These are phyloP conservation scores for Spinus pinus DNA, from an alignment of 2,797 vertebrate genomes.

Conservation along the genomic window DNA sequence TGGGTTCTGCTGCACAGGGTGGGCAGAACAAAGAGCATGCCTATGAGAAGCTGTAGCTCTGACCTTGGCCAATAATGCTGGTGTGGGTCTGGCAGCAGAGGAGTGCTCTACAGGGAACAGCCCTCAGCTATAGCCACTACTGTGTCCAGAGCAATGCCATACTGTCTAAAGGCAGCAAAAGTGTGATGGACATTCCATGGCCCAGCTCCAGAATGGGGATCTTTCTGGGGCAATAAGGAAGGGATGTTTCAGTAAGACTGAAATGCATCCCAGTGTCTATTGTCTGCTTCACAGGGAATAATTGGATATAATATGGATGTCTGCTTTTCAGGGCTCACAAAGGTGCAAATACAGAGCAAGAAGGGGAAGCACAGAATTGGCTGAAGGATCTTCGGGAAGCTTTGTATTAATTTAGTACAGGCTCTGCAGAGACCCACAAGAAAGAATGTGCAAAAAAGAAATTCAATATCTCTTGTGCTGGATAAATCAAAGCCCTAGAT, in stretches of 20 bases:
- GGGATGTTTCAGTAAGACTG: not conserved
- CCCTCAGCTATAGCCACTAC: fast-evolving
- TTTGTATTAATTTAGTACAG: not conserved
- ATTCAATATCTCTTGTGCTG: not conserved
- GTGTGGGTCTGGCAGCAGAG: not conserved
- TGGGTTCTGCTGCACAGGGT: not conserved
- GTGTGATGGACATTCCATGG: fast-evolving
- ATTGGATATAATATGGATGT: not conserved
- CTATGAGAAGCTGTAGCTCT: not conserved
- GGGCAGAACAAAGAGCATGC: fast-evolving
- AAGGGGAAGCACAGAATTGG: not conserved
- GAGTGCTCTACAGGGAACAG: not conserved
- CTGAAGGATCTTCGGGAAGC: not conserved
- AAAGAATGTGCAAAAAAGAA: not conserved
- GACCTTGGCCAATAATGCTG: not conserved
- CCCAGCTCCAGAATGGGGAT: not conserved
- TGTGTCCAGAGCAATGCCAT: fast-evolving
- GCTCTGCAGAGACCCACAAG: not conserved
- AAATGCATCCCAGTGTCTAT: not conserved
- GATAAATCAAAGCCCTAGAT: not conserved
- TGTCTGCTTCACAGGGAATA: not conserved
- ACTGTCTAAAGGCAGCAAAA: not conserved
- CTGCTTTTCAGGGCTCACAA: not conserved
- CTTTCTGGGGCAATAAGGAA: not conserved
- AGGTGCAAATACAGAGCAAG: not conserved